phyloP scores from a whole-genome alignment of 2,797 vertebrate genomes.

The Sebastes elongatus region DNA sequence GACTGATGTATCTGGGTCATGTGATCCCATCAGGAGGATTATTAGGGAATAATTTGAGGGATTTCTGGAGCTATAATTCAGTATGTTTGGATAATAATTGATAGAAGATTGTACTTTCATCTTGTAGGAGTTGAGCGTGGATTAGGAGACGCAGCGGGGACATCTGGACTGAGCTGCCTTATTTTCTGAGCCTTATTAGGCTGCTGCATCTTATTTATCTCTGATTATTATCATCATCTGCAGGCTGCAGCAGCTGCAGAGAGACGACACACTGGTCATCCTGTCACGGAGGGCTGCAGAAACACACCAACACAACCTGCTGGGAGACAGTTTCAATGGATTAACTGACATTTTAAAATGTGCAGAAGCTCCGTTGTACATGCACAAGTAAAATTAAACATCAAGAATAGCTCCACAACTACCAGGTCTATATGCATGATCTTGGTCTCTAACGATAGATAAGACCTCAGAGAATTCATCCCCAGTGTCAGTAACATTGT shows the following conservation, averaged over 20 bases:
- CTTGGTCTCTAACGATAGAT: too few species aligned
- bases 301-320: too few species aligned
- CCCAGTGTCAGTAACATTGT: too few species aligned
- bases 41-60: conserved; percentile 77
- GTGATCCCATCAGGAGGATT: conserved; percentile 78
- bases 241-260: conserved; percentile 1
- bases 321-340: too few species aligned
- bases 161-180: conserved; percentile 80
- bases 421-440: too few species aligned
- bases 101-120: conserved; percentile 80
- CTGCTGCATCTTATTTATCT: conserved; percentile 32
- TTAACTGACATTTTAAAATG: too few species aligned
- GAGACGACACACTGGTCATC: too few species aligned
- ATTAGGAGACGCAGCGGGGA: conserved; percentile 62
- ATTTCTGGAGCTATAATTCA: conserved; percentile 76
- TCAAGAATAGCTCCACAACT: too few species aligned
- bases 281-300: too few species aligned
- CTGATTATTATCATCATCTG: conserved; percentile 21
- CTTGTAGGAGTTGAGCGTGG: conserved; percentile 62
- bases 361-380: too few species aligned
- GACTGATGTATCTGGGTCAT: conserved; percentile 62
- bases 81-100: conserved; percentile 80
- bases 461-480: too few species aligned
- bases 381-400: too few species aligned
- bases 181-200: conserved; percentile 64